phyloP scores from a whole-genome alignment of 2,888 invertebrate species.

The Catocala sponsa region DNA sequence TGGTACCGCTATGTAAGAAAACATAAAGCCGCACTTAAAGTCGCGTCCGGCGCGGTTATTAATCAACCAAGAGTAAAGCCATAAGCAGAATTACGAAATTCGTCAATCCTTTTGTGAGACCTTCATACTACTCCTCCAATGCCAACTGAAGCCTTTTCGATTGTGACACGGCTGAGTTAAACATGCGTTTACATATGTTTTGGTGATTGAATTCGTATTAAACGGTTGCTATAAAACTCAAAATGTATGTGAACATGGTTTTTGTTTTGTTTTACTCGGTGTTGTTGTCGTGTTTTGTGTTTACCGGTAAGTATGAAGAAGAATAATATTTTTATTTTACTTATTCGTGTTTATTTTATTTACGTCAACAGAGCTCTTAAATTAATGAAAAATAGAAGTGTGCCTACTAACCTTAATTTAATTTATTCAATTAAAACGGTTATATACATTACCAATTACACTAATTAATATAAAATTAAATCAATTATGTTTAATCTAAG shows the following conservation, averaged over 20 bases:
- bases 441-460: too few relatives aligned
- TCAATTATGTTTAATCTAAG: too few relatives aligned
- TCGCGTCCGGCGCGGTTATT: slow-evolving; percentile 59
- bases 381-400: too few relatives aligned
- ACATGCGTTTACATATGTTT: slow-evolving; percentile 68
- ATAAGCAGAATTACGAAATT: slow-evolving; percentile 70
- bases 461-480: too few relatives aligned
- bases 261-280: slow-evolving; percentile 60
- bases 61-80: slow-evolving; percentile 58
- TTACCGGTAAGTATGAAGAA: slow-evolving; percentile 66
- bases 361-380: too few relatives aligned
- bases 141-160: slow-evolving; percentile 68
- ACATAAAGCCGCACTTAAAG: slow-evolving; percentile 42
- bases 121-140: slow-evolving; percentile 72
- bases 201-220: slow-evolving; percentile 65
- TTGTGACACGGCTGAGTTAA: slow-evolving; percentile 66
- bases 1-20: slow-evolving; percentile 64
- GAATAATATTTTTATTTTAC: too few relatives aligned
- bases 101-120: slow-evolving; percentile 71
- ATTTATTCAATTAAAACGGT: too few relatives aligned
- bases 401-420: too few relatives aligned
- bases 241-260: slow-evolving; percentile 68
- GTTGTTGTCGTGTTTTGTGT: slow-evolving; percentile 65
- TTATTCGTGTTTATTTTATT: not conserved
- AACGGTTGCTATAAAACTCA: slow-evolving; percentile 53